phyloP scores from a whole-genome alignment of 2,797 vertebrate genomes.

The Sciurus vulgaris region DNA sequence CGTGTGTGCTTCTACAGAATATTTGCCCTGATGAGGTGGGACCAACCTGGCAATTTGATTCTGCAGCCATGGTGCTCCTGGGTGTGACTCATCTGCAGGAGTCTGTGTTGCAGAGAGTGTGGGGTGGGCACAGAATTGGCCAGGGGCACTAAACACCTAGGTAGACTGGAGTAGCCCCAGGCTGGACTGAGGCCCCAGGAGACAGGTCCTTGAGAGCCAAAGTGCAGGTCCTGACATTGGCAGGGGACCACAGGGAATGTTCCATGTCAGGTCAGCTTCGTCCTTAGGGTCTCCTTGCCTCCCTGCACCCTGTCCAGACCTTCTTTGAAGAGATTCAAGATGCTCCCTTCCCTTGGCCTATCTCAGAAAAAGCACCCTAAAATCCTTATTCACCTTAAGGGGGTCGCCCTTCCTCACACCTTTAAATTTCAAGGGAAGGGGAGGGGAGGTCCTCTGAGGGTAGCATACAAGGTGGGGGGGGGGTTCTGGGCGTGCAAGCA shows the following conservation, averaged over 20 bases:
- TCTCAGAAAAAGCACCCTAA: neutral
- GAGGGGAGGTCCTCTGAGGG: neutral
- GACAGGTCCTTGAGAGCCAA: neutral
- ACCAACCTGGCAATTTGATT: neutral
- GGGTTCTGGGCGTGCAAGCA: neutral
- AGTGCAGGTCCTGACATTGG: neutral
- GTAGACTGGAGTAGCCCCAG: neutral
- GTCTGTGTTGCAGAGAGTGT: too few species aligned
- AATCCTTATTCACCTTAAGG: neutral
- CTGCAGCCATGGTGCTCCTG: neutral
- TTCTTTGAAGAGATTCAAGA: neutral
- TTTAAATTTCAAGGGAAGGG: neutral
- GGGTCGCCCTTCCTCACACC: neutral
- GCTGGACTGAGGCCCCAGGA: neutral
- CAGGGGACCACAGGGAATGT: neutral
- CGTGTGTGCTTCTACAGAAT: too few species aligned
- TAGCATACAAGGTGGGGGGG: too few species aligned
- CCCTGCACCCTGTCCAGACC: neutral
- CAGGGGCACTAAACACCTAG: neutral
- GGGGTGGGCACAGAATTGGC: neutral
- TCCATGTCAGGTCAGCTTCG: neutral
- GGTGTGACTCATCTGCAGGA: neutral
- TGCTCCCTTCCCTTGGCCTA: neutral
- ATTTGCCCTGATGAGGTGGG: neutral
- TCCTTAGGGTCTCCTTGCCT: neutral